Base-by-base conservation (phyloP, 2,888 invertebrate genomes). In the Argynnis bischoffii region DNA sequence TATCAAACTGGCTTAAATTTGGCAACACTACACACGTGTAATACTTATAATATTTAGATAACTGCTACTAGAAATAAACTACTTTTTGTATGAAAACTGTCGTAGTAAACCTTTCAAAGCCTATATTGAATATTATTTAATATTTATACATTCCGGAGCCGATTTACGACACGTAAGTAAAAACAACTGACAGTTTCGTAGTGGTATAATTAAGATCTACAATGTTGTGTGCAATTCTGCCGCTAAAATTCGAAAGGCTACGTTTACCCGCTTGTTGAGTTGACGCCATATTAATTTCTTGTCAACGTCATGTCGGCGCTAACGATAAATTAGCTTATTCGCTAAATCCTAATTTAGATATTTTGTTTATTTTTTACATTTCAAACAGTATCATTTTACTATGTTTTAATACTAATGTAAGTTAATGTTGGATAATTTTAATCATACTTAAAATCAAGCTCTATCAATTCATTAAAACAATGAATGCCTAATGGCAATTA, bases 261-360 rank as follows among this genome's bases (percentile, higher is more conserved):
- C 67, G 56, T 67, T 63, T 64, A 64, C 61, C 21, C 64, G 67
- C 64, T 56, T 57, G 63, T 67, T 67, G 55, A 54, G 63, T 69
- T 71, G 66, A 63, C 68, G 60, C 50, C n/a, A 31, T 59, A 66
- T 66, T 69, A 71, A 71, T 66, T 69, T 71, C 51, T 50, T 64
- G 70, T 69, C 66, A 69, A 71, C 66, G 66, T 66, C 68, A 56
- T 48, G 41, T 64, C 14, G 67, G 53, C 60, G 55, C 54, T 53
- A 66, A 61, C 64, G 41, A 63, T 64, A 57, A 53, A 51, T 47
- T 59, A 53, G 46, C 54, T 46, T 53, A 16, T 46, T 15, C 53
- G 11, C n/a, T 11, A 41, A 41, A 3, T 2, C 46, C 3, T 3
- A n/a, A n/a, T 59, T 59, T 31, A 41, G 35, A 11, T 59, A 31